Conservation (phyloP, 2,113 vertebrate genomes). For the Silurus meridionalis region DNA sequence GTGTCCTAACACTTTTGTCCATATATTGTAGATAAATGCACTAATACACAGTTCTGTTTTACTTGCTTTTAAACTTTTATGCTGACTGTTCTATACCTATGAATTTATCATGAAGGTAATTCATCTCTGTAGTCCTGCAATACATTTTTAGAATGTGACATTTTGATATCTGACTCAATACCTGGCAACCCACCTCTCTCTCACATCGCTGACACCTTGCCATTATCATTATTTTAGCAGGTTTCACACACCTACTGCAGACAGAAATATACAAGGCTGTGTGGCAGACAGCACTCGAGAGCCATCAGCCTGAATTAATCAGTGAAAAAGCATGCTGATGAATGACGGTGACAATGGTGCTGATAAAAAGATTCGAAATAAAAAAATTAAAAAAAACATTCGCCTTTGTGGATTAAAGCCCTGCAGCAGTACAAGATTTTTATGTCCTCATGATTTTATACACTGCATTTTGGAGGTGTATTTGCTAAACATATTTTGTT, state of each 20-base stretch:
- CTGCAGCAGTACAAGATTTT: neutral
- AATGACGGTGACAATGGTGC: slow-evolving; percentile 18
- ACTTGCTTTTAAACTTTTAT: neutral
- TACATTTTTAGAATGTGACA: slow-evolving; percentile 37
- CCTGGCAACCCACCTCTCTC: slow-evolving; percentile 42
- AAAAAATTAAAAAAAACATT: neutral
- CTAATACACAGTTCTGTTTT: neutral
- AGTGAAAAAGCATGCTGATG: slow-evolving; percentile 11
- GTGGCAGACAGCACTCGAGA: neutral
- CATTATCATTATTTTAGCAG: slow-evolving; percentile 44
- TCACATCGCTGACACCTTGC: slow-evolving; percentile 29
- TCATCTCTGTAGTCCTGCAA: neutral
- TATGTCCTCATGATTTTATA: neutral
- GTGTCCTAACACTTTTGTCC: too few relatives aligned
- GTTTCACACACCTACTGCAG: slow-evolving; percentile 28
- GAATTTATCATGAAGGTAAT: slow-evolving; percentile 10
- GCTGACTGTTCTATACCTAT: neutral
- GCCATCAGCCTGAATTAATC: slow-evolving; percentile 23
- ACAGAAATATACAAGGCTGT: slow-evolving; percentile 6
- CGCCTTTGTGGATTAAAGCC: neutral
- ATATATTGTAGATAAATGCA: too few relatives aligned
- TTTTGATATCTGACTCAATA: slow-evolving; percentile 50
- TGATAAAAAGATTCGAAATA: neutral
- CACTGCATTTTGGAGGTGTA: neutral
- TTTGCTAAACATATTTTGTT: neutral